A percentile compares a stretch with the other conserved stretches of the same genome.
Conservation (phyloP, 2,888 invertebrate species). For the Stenolophus ochropezus region DNA sequence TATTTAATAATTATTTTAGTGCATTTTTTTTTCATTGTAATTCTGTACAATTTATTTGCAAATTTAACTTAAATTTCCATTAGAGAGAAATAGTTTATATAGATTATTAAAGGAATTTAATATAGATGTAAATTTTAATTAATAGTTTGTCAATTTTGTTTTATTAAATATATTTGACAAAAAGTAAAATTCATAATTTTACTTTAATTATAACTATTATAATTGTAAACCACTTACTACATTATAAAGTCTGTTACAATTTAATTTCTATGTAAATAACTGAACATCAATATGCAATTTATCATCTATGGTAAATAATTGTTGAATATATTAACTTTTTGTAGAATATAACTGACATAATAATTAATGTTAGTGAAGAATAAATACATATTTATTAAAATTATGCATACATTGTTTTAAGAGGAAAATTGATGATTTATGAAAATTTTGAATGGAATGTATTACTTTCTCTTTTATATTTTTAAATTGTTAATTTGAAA, state of each 20-base stretch:
- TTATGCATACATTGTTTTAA: background rate
- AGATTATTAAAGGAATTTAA: no score
- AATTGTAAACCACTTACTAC: background rate
- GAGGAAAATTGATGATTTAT: background rate
- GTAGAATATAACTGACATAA: slow-evolving; percentile 12
- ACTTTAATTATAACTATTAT: no score
- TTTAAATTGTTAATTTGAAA: slow-evolving; percentile 5
- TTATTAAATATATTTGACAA: no score
- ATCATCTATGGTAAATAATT: background rate
- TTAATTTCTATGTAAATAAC: slow-evolving; percentile 14
- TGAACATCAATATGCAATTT: background rate
- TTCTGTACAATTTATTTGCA: no score
- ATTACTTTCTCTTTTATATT: slow-evolving; percentile 24
- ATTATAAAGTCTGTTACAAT: background rate
- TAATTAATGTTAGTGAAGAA: background rate
- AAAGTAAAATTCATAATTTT: no score
- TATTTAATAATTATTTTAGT: no score
- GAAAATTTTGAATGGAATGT: background rate
- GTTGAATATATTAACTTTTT: background rate
- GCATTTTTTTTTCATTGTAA: no score
- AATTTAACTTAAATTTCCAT: no score
- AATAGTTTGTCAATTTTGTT: no score
- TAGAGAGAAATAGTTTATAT: no score
- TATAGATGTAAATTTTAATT: no score
- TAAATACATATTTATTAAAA: slow-evolving; percentile 4